Conservation (phyloP, 2,888 invertebrate genomes). For the Meliscaeva auricollis region DNA sequence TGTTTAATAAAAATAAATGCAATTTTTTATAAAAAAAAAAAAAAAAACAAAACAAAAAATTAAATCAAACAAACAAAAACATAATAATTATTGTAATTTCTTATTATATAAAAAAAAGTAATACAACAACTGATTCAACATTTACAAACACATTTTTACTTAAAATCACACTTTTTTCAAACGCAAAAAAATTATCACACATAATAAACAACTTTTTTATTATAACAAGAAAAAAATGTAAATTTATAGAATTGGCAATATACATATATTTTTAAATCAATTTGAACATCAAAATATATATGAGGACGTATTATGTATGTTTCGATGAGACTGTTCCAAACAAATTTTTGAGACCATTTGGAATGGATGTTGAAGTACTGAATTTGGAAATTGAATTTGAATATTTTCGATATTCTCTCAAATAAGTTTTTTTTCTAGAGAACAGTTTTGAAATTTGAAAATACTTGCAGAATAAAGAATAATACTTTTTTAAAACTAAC, state of each 20-base stretch:
- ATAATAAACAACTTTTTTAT: conserved; percentile 36
- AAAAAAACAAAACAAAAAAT: conserved; percentile 20
- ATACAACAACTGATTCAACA: conserved; percentile 42
- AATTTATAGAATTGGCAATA: conserved; percentile 28
- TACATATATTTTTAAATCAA: conserved; percentile 5
- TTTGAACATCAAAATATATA: conserved; percentile 6
- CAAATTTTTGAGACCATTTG: neutral
- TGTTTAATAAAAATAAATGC: conserved; percentile 12
- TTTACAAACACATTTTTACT: conserved; percentile 53
- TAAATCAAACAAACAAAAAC: too few species aligned
- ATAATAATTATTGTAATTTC: conserved; percentile 53
- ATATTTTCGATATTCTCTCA: too few species aligned
- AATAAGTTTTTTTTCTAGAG: too few species aligned
- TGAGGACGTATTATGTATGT: conserved; percentile 22
- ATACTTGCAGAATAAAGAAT: too few species aligned
- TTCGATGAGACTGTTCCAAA: conserved; percentile 4
- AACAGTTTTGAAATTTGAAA: too few species aligned
- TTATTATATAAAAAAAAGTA: conserved; percentile 20
- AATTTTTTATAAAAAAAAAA: conserved; percentile 26
- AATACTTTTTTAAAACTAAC: too few species aligned
- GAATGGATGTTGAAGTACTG: conserved; percentile 3
- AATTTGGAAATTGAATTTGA: too few species aligned
- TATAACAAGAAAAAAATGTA: conserved; percentile 1
- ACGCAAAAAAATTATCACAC: conserved; percentile 45
- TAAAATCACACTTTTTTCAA: conserved; percentile 55